A percentile compares a stretch with the other conserved stretches of the same genome.
These are phyloP conservation scores for Eidolon dupreanum DNA, from an alignment of 2,797 vertebrate genomes.

Conservation along the genomic window DNA sequence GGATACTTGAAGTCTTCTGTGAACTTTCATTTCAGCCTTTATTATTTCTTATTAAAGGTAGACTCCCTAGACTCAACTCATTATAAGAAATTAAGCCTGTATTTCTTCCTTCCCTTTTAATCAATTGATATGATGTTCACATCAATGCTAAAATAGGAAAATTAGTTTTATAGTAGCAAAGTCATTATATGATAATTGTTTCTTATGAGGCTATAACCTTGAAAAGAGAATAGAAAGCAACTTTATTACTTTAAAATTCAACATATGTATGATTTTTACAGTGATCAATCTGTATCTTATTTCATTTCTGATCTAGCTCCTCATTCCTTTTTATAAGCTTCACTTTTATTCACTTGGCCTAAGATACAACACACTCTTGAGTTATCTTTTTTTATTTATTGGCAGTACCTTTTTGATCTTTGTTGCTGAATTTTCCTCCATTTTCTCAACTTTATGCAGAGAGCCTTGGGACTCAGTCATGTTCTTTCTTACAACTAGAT, in stretches of 20 bases:
- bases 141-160: constrained; percentile 75
- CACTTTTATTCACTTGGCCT: background rate
- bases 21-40: constrained; percentile 19
- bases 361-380: background rate
- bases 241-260: constrained; percentile 58
- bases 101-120: constrained; percentile 74
- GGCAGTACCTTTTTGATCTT: background rate
- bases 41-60: constrained; percentile 62
- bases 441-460: background rate
- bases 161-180: constrained; percentile 73
- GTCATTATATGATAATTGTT: constrained; percentile 78
- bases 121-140: constrained; percentile 64
- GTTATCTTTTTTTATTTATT: background rate
- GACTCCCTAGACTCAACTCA: constrained; percentile 43
- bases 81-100: constrained; percentile 71
- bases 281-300: background rate
- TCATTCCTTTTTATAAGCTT: background rate
- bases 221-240: constrained; percentile 55
- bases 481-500: background rate
- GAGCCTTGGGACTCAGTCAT: background rate
- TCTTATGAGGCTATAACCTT: constrained; percentile 74
- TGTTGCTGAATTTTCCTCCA: background rate
- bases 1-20: constrained; percentile 32
- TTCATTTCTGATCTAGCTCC: background rate
- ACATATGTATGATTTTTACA: constrained; percentile 20